phyloP scores from a whole-genome alignment of 2,888 invertebrate genomes.

The Cheilosia vernalis region DNA sequence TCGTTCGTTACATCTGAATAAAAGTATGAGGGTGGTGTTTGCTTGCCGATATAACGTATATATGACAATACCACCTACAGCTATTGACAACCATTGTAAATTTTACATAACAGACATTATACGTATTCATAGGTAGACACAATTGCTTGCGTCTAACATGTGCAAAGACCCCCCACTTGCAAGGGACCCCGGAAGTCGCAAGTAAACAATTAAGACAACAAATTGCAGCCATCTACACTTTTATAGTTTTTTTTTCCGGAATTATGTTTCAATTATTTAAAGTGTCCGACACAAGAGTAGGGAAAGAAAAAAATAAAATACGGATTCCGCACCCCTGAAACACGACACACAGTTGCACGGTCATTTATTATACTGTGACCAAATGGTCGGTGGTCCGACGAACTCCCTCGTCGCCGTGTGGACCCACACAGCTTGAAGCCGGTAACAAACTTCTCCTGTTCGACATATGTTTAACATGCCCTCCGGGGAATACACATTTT shows the following conservation, averaged over 20 bases:
- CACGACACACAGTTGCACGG: conserved; percentile 69
- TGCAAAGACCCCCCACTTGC: conserved; percentile 43
- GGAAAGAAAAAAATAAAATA: conserved; percentile 21
- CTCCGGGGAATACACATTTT: conserved; percentile 51
- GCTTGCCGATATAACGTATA: neutral
- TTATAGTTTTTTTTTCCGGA: conserved; percentile 44
- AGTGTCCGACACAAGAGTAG: conserved; percentile 45
- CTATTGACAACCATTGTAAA: conserved; percentile 2
- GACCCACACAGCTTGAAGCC: conserved; percentile 64
- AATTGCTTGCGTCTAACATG: neutral
- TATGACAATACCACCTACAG: conserved; percentile 5
- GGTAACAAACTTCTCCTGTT: conserved; percentile 34
- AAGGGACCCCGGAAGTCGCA: conserved; percentile 62
- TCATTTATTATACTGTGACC: conserved; percentile 50
- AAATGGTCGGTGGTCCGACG: conserved; percentile 63
- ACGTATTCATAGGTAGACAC: neutral
- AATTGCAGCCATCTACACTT: conserved; percentile 49
- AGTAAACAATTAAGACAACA: conserved; percentile 62
- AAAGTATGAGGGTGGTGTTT: conserved; percentile 29
- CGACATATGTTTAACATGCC: conserved; percentile 72
- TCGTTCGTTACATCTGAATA: neutral
- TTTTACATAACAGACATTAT: neutral
- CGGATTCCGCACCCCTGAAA: conserved; percentile 54
- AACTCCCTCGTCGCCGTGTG: conserved; percentile 47
- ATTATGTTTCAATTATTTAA: conserved; percentile 70